Conservation (phyloP, 2,113 vertebrate genomes). For the Lasiurus borealis region DNA sequence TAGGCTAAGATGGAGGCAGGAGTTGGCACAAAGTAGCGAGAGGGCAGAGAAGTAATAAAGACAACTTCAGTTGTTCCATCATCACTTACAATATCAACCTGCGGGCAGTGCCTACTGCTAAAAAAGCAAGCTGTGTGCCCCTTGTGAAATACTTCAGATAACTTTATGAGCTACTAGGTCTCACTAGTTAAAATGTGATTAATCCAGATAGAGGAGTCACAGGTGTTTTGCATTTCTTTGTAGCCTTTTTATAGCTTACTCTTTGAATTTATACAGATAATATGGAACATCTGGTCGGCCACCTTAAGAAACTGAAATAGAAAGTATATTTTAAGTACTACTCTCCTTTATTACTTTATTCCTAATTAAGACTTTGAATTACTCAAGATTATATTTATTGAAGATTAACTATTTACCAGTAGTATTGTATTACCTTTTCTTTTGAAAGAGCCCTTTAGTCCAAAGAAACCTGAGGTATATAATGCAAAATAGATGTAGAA, state of each 20-base stretch:
- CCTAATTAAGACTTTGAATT: slow-evolving; percentile 35
- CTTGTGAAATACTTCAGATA: background rate
- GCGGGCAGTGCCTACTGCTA: background rate
- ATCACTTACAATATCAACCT: background rate
- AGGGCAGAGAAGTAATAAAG: background rate
- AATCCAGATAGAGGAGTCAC: background rate
- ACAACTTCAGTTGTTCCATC: background rate
- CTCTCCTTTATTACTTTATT: slow-evolving; percentile 1
- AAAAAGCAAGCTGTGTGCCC: background rate
- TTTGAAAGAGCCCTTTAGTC: background rate
- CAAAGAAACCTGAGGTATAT: background rate
- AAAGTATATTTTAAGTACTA: background rate
- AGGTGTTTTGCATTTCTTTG: slow-evolving; percentile 4
- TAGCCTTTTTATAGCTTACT: background rate
- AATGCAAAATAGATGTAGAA: background rate
- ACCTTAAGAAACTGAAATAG: slow-evolving; percentile 14
- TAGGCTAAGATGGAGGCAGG: background rate
- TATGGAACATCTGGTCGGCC: background rate
- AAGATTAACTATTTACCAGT: background rate
- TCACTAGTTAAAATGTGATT: background rate
- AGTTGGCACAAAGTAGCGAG: background rate
- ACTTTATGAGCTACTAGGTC: background rate
- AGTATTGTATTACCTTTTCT: background rate
- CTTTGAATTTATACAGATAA: background rate
- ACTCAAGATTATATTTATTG: slow-evolving; percentile 2